Conservation (phyloP, 2,797 vertebrate species). For the Melanitta fusca region DNA sequence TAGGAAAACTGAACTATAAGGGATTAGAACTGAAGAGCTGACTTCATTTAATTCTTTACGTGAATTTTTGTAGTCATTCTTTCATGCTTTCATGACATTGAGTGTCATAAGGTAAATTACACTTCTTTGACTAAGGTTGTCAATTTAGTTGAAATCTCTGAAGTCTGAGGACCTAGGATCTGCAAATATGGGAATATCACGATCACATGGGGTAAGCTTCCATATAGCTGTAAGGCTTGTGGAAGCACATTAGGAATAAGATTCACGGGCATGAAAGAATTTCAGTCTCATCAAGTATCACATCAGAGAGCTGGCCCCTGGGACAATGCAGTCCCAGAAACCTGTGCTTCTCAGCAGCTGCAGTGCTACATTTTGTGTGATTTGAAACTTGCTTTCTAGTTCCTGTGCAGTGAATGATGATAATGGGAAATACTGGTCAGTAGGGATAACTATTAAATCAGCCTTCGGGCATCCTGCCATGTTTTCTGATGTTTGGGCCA, state of each 20-base stretch:
- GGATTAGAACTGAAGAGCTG: not conserved
- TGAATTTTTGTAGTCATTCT: not conserved
- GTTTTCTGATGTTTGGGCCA: slow-evolving; percentile 25
- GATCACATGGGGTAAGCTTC: not conserved
- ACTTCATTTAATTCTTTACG: not conserved
- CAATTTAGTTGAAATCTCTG: not conserved
- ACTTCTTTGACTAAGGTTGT: not conserved
- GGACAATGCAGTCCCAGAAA: not conserved
- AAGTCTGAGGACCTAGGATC: too few species aligned
- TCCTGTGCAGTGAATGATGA: slow-evolving; percentile 25
- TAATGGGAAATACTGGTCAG: slow-evolving; percentile 45
- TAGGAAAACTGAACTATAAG: not conserved
- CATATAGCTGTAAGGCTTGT: not conserved
- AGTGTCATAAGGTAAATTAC: not conserved
- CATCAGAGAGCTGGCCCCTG: not conserved
- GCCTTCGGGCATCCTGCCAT: slow-evolving; percentile 20
- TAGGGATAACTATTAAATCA: slow-evolving; percentile 20
- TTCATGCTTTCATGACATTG: not conserved
- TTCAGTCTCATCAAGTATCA: rapidly evolving
- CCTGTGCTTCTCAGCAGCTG: slow-evolving; percentile 6
- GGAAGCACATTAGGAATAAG: not conserved
- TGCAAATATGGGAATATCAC: not conserved
- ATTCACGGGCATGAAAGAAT: not conserved
- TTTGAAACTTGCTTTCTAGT: not conserved
- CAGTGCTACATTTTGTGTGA: not conserved